Evolutionary conservation across 1,140 invertebrate genomes (phyloP).

Genomic region (Lasioglossum albipes): DNA sequence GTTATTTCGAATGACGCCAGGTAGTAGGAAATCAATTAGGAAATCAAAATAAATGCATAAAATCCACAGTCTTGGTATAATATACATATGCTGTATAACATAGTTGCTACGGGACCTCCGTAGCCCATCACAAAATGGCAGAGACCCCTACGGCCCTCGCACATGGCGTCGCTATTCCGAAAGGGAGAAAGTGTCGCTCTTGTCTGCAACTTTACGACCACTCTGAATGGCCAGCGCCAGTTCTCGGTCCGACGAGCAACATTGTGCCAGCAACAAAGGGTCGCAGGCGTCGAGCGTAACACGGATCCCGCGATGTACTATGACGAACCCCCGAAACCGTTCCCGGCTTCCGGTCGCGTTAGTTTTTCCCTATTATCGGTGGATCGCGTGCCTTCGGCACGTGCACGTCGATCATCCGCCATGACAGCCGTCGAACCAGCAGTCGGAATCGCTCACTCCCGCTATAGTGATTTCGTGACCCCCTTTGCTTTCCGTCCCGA

Average conservation of each 20-base stretch:
- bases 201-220: conserved; percentile 44
- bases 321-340: neutral
- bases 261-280: conserved; percentile 31
- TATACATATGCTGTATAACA: too few relatives aligned
- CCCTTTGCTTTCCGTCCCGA: neutral
- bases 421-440: neutral
- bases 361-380: neutral
- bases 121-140: neutral
- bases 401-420: conserved; percentile 29
- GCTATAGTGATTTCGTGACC: conserved; percentile 1
- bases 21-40: too few relatives aligned
- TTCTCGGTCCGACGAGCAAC: conserved; percentile 16
- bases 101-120: neutral
- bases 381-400: conserved; percentile 42
- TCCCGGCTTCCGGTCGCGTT: conserved; percentile 6
- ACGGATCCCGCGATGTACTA: neutral
- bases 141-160: neutral
- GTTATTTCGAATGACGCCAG: too few relatives aligned
- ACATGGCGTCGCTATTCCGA: neutral
- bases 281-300: conserved; percentile 10
- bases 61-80: too few relatives aligned
- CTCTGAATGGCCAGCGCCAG: conserved; percentile 28
- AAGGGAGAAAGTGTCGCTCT: conserved; percentile 30
- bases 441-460: neutral
- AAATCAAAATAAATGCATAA: too few relatives aligned